phyloP scores from a whole-genome alignment of 2,113 vertebrate genomes.

The Psilopogon haemacephalus region DNA sequence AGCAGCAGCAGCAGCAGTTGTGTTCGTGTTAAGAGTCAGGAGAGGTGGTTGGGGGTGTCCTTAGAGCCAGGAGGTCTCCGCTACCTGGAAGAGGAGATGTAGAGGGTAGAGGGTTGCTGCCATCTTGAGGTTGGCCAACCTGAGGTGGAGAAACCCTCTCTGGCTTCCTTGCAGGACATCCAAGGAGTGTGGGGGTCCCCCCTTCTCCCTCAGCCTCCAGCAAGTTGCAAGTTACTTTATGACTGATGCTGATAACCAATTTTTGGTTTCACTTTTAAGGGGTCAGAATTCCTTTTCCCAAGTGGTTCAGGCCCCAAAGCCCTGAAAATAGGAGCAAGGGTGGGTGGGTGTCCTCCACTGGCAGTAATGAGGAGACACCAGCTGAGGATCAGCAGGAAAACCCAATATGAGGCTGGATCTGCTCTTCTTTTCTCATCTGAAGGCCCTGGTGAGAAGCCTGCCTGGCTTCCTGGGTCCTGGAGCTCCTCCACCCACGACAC shows the following conservation, averaged over 20 bases:
- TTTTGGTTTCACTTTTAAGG: neutral
- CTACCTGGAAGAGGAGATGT: neutral
- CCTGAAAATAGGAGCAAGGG: neutral
- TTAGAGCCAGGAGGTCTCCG: neutral
- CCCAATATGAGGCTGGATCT: neutral
- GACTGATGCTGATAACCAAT: neutral
- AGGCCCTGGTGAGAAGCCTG: neutral
- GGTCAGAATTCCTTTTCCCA: neutral
- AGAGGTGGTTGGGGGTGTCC: neutral
- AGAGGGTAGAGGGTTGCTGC: neutral
- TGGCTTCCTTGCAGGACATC: neutral
- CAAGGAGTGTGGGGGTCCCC: neutral
- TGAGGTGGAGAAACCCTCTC: neutral
- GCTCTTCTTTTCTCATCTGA: neutral
- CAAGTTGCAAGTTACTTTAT: neutral
- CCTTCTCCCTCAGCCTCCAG: rapidly evolving
- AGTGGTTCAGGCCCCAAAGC: neutral
- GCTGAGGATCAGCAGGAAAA: neutral
- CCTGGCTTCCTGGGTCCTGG: neutral
- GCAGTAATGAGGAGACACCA: no score
- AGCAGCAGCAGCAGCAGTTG: neutral
- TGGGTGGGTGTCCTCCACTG: neutral
- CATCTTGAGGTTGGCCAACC: neutral
- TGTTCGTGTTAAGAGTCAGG: rapidly evolving
- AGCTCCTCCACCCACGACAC: neutral